Percentiles rank a stretch among this genome's conserved stretches.
phyloP scores from a whole-genome alignment of 2,113 vertebrate genomes.

The Silurus meridionalis region DNA sequence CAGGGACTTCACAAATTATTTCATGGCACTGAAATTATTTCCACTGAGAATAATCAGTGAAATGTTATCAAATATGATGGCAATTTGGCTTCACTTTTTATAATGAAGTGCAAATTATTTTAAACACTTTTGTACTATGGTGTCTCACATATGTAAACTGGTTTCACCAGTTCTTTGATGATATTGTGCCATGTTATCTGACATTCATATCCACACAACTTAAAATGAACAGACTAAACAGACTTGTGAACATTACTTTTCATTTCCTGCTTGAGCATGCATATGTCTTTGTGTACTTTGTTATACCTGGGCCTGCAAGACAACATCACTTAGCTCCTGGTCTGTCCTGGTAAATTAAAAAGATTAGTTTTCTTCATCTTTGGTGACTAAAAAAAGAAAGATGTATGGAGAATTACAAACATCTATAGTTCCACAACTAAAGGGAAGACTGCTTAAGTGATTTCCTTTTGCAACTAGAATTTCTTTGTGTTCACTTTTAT shows the following conservation, averaged over 20 bases:
- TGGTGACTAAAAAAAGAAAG: neutral
- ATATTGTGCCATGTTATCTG: neutral
- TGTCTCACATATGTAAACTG: neutral
- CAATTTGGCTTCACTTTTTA: neutral
- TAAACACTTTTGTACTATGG: neutral
- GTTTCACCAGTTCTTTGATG: neutral
- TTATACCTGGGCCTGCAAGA: neutral
- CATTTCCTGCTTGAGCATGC: slow-evolving; percentile 8
- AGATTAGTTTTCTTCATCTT: neutral
- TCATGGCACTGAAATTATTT: neutral
- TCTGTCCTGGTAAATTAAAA: neutral
- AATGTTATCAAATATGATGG: neutral
- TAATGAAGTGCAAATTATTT: neutral
- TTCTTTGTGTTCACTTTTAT: neutral
- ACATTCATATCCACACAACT: neutral
- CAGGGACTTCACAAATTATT: slow-evolving; percentile 1
- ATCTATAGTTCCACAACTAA: neutral
- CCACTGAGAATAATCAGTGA: neutral
- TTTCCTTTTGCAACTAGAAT: neutral
- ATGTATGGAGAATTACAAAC: neutral
- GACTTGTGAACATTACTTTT: neutral
- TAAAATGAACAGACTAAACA: neutral
- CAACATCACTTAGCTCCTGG: neutral
- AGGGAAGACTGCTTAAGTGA: neutral
- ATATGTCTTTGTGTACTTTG: slow-evolving; percentile 6